Evolutionary conservation across 92 coral and sea anemone species (phyloP).

Genomic region (Bergia puertoricense): DNA sequence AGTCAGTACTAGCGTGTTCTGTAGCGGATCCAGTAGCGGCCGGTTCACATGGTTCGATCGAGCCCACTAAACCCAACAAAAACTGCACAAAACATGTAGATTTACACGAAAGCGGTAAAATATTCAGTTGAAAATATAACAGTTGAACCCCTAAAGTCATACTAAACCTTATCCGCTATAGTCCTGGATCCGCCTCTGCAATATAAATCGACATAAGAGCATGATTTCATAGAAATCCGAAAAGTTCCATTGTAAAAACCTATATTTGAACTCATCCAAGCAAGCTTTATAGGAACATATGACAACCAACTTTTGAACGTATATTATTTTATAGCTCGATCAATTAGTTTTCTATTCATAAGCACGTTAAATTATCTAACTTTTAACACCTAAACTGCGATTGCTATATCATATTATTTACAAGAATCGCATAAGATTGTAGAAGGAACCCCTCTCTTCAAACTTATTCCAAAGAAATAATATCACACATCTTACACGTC

Average conservation of each 20-base stretch:
- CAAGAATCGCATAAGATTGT: slow-evolving; percentile 8
- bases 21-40: too few relatives aligned
- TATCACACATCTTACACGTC: neutral
- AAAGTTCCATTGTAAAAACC: neutral
- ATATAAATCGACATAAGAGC: neutral
- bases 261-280: neutral
- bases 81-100: too few relatives aligned
- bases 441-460: neutral
- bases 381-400: slow-evolving; percentile 15
- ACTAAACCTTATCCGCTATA: too few relatives aligned
- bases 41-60: too few relatives aligned
- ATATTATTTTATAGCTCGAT: neutral
- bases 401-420: slow-evolving; percentile 1
- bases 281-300: too few relatives aligned
- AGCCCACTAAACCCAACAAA: too few relatives aligned
- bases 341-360: neutral
- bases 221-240: neutral
- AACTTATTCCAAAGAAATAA: neutral
- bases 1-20: too few relatives aligned
- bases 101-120: too few relatives aligned
- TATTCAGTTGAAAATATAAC: too few relatives aligned
- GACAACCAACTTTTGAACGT: neutral
- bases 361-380: neutral
- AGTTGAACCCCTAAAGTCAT: too few relatives aligned
- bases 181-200: too few relatives aligned